A percentile compares a stretch with the other conserved stretches of the same genome.
phyloP scores from a whole-genome alignment of 2,888 invertebrate genomes.

The Micropterix aruncella region DNA sequence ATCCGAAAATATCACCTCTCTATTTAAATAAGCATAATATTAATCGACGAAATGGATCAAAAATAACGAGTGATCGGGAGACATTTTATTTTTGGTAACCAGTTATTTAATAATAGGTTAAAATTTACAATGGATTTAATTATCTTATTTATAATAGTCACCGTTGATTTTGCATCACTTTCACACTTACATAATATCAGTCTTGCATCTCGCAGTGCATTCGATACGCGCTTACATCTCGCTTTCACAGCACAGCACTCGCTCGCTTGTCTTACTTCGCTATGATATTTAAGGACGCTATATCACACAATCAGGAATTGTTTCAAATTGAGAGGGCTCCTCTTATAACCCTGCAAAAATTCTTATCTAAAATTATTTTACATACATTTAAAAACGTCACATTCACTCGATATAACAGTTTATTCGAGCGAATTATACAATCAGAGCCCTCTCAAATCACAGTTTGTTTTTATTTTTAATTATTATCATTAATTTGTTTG shows the following conservation, averaged over 20 bases:
- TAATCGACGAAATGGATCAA: neutral
- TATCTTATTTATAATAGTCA: slow-evolving; percentile 13
- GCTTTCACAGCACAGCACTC: slow-evolving; percentile 10
- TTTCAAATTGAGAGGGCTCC: slow-evolving; percentile 13
- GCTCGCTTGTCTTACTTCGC: slow-evolving; percentile 12
- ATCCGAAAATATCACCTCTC: neutral
- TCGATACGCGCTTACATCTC: slow-evolving; percentile 7
- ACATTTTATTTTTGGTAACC: neutral
- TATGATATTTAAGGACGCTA: slow-evolving; percentile 14
- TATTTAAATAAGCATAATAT: neutral
- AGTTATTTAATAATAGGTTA: neutral
- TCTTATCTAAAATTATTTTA: slow-evolving; percentile 13
- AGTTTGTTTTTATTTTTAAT: slow-evolving; percentile 23
- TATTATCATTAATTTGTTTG: too few species aligned
- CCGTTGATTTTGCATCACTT: slow-evolving; percentile 11
- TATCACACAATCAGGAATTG: slow-evolving; percentile 14
- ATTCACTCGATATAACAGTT: slow-evolving; percentile 8
- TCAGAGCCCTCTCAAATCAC: slow-evolving; percentile 33
- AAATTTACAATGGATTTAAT: slow-evolving; percentile 1
- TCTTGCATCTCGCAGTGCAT: slow-evolving; percentile 8
- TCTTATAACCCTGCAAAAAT: slow-evolving; percentile 13
- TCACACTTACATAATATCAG: slow-evolving; percentile 6
- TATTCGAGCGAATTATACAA: slow-evolving; percentile 11
- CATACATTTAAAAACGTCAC: slow-evolving; percentile 8
- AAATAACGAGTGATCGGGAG: neutral